Evolutionary conservation across 2,888 invertebrate genomes (phyloP).

Genomic region (Lissocephala sabroskyi): DNA sequence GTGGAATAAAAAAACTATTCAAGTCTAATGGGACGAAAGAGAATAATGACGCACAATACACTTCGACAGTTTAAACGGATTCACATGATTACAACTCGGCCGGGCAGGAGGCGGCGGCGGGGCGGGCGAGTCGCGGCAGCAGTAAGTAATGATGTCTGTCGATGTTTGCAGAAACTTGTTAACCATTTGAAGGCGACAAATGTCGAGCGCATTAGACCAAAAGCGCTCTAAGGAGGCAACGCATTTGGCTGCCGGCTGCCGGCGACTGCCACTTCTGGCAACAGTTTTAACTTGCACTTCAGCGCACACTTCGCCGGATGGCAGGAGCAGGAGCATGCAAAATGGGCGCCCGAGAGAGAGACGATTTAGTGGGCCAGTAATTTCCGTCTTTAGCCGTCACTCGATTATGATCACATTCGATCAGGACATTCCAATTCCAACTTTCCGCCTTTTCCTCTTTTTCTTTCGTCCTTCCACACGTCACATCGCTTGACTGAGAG

Average conservation of each 20-base stretch:
- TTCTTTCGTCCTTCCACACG: too few species aligned
- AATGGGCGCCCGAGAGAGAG: too few species aligned
- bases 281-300: too few species aligned
- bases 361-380: too few species aligned
- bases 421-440: too few species aligned
- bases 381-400: too few species aligned
- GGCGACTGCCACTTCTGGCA: slow-evolving; percentile 7
- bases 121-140: not conserved
- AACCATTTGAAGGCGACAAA: slow-evolving; percentile 59
- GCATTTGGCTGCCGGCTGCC: slow-evolving; percentile 6
- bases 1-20: slow-evolving; percentile 65
- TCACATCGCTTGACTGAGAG: too few species aligned
- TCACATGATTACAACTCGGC: slow-evolving; percentile 54
- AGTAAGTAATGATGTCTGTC: slow-evolving; percentile 52
- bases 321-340: too few species aligned
- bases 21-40: slow-evolving; percentile 72
- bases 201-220: slow-evolving; percentile 41
- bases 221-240: slow-evolving; percentile 22
- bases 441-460: too few species aligned
- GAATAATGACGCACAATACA: slow-evolving; percentile 69
- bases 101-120: not conserved
- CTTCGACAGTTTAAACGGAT: slow-evolving; percentile 62
- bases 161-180: slow-evolving; percentile 54
- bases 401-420: too few species aligned
- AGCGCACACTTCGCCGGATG: too few species aligned